Evolutionary conservation across 2,797 vertebrate species (phyloP).

Genomic region (Furcifer pardalis): DNA sequence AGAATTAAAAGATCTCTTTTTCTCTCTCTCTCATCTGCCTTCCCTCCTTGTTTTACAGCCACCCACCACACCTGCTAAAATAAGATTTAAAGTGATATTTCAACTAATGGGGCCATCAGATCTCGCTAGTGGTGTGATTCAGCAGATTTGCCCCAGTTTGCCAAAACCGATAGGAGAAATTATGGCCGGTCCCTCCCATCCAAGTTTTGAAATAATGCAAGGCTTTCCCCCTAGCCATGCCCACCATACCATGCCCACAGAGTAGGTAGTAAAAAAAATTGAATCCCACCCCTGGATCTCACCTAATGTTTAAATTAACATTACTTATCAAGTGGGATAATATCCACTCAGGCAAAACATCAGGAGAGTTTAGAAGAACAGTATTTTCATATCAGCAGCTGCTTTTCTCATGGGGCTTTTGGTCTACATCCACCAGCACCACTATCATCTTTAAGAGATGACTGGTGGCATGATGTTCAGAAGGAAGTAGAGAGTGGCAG

Average conservation of each 20-base stretch:
- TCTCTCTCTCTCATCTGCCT: too few species aligned
- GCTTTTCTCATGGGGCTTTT: background rate
- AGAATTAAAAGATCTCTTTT: slow-evolving; percentile 11
- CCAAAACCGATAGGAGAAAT: too few species aligned
- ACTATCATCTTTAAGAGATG: background rate
- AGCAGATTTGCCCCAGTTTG: too few species aligned
- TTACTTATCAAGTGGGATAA: background rate
- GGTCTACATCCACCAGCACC: background rate
- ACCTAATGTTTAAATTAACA: background rate
- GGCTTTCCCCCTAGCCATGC: too few species aligned
- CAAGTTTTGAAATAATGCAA: too few species aligned
- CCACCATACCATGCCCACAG: too few species aligned
- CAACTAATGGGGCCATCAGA: background rate
- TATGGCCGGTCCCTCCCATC: too few species aligned
- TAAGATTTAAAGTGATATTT: slow-evolving; percentile 7
- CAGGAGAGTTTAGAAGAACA: background rate
- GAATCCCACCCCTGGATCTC: too few species aligned
- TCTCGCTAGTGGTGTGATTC: too few species aligned
- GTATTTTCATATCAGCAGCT: background rate
- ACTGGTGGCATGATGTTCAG: background rate
- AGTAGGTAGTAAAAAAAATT: too few species aligned
- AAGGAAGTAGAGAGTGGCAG: background rate
- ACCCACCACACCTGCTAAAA: background rate
- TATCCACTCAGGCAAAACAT: background rate
- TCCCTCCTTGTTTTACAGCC: background rate